Conservation (phyloP, 2,888 invertebrate genomes). For the Clanis bilineata region DNA sequence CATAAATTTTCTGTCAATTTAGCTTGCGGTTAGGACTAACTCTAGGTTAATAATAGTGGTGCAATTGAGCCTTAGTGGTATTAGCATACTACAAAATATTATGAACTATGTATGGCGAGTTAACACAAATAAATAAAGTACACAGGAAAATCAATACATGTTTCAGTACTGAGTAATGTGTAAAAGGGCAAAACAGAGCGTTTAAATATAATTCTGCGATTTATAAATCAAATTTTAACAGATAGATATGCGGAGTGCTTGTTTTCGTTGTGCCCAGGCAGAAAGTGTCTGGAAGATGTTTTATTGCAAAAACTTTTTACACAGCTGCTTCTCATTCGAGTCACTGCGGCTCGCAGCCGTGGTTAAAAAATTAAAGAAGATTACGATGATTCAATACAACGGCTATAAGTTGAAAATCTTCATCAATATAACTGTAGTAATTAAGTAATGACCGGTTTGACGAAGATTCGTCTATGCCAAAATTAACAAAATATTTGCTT, state of each 20-base stretch:
- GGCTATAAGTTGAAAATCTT: too few relatives aligned
- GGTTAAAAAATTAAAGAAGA: slow-evolving; percentile 51
- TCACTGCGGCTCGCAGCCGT: slow-evolving; percentile 45
- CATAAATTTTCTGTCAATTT: too few relatives aligned
- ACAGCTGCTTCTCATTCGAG: slow-evolving; percentile 59
- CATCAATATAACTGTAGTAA: too few relatives aligned
- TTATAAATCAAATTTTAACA: slow-evolving; percentile 12
- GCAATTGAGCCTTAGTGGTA: too few relatives aligned
- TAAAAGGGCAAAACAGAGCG: neutral
- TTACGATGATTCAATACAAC: slow-evolving; percentile 32
- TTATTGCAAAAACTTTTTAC: slow-evolving; percentile 64
- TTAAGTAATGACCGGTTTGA: too few relatives aligned
- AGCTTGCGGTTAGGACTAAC: too few relatives aligned
- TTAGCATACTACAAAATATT: too few relatives aligned
- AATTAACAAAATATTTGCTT: too few relatives aligned
- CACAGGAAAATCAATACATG: neutral
- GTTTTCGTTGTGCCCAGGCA: slow-evolving; percentile 48
- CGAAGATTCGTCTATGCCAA: too few relatives aligned
- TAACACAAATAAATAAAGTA: neutral
- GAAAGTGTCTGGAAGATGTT: slow-evolving; percentile 50
- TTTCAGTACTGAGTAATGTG: neutral
- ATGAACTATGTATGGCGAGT: too few relatives aligned
- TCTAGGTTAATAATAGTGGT: too few relatives aligned
- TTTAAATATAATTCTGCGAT: neutral
- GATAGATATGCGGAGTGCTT: slow-evolving; percentile 17